These are phyloP conservation scores for Ichneumon xanthorius DNA, from an alignment of 2,888 invertebrate species.

Conservation along the genomic window DNA sequence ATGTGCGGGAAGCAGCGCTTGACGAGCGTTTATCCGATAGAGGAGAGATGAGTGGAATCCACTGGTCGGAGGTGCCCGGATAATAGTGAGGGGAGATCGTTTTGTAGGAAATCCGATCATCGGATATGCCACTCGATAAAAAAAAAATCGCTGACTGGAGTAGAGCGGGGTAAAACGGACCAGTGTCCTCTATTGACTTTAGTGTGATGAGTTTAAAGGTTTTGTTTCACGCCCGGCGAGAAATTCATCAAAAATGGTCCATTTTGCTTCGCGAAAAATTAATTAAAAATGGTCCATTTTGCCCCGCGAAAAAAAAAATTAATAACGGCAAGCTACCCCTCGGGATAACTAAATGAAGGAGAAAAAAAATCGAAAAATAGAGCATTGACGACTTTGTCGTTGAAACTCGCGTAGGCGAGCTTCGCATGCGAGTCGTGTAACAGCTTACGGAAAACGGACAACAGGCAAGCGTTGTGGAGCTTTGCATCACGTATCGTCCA, in stretches of 20 bases:
- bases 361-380: not conserved
- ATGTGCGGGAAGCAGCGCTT: too few relatives aligned
- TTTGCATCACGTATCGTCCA: constrained; percentile 52
- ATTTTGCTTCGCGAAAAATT: too few relatives aligned
- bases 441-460: constrained; percentile 16
- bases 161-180: too few relatives aligned
- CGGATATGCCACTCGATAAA: not conserved
- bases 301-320: too few relatives aligned
- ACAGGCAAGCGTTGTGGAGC: not conserved
- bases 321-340: not conserved
- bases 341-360: constrained; percentile 3
- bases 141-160: not conserved
- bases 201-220: too few relatives aligned
- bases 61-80: constrained; percentile 9
- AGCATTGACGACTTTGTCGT: not conserved
- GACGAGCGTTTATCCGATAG: not conserved
- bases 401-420: not conserved
- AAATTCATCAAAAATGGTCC: too few relatives aligned
- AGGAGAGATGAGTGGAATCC: not conserved
- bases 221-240: too few relatives aligned
- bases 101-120: constrained; percentile 22
- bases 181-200: too few relatives aligned
- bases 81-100: constrained; percentile 22
- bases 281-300: too few relatives aligned
- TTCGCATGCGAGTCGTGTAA: constrained; percentile 12